These are phyloP conservation scores for Zootoca vivipara DNA, from an alignment of 2,113 vertebrate genomes.

Conservation along the genomic window DNA sequence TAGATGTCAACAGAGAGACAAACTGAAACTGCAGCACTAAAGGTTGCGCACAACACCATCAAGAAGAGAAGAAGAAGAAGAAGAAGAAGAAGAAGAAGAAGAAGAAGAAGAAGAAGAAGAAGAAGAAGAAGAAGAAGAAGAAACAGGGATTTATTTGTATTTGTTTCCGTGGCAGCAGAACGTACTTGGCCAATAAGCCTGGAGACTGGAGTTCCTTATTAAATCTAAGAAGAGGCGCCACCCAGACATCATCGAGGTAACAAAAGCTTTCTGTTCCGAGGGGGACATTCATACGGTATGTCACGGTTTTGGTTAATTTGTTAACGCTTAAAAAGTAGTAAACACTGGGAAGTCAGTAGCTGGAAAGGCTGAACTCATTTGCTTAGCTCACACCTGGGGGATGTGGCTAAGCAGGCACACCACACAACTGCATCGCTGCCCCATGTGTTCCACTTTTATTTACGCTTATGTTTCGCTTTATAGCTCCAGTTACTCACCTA, in stretches of 20 bases:
- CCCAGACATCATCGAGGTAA: not conserved
- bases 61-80: not conserved
- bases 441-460: too few relatives aligned
- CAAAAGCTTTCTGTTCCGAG: not conserved
- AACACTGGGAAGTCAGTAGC: not conserved
- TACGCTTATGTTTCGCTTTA: too few relatives aligned
- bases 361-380: not conserved
- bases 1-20: slow-evolving; percentile 70
- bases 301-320: not conserved
- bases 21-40: slow-evolving; percentile 47
- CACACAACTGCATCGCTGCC: not conserved
- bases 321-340: not conserved
- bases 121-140: not conserved
- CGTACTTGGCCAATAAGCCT: not conserved
- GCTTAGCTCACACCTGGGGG: not conserved
- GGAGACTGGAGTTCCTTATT: slow-evolving; percentile 16
- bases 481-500: not conserved
- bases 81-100: not conserved
- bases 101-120: not conserved
- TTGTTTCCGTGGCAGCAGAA: not conserved
- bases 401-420: not conserved
- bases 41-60: not conserved
- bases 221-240: not conserved
- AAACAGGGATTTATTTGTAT: not conserved
- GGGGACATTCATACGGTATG: not conserved